Evolutionary conservation across 2,113 vertebrate genomes (phyloP), one percentile per base, ranked within the genome.

Genomic region (Anguilla japonica): DNA sequence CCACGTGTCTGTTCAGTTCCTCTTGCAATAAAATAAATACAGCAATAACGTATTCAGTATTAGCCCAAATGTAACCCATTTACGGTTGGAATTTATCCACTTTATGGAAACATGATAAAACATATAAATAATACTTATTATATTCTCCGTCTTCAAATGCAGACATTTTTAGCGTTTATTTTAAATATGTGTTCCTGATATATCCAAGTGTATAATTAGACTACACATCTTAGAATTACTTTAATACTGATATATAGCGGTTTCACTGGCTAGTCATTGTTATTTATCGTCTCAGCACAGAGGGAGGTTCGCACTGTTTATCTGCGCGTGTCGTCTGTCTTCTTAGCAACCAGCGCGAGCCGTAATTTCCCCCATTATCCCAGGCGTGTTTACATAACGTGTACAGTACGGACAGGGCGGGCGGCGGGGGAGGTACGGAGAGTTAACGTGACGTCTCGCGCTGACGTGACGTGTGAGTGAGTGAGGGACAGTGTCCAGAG

Each of bases 401-500:
- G 84, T 71, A 84, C 29, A 67, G 41, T 79, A 84, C 83, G 83
- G 50, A 71, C 82, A 20, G 87, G 50, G 75, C 78, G 81, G 75
- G 57, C 84, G 86, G 84, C 90, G 87, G 86, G 89, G 81, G 57
- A 82, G 88, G 83, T 83, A 83, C 78, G 75, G 78, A 71, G 79
- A 85, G 87, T 79, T 85, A 71, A 79, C 60, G 86, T 87, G 87
- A 87, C 89, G 11, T 90, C 87, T 89, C 87, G 86, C 82, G 75
- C 87, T 14, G 50, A 53, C 60, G 83, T 94, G 92, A 95, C 94
- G 93, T 93, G 43, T 46, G 78, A 71, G 88, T 79, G 91, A 90
- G 90, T 50, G 91, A 91, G 88, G 29, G 87, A 82, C 78, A 84
- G 85, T 56, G 84, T 75, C 60, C 83, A 67, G 89, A 87, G 75